Percentiles rank a stretch among this genome's conserved stretches.
Evolutionary conservation across 2,113 vertebrate genomes (phyloP).

Genomic region (Leptobrachium leishanense): DNA sequence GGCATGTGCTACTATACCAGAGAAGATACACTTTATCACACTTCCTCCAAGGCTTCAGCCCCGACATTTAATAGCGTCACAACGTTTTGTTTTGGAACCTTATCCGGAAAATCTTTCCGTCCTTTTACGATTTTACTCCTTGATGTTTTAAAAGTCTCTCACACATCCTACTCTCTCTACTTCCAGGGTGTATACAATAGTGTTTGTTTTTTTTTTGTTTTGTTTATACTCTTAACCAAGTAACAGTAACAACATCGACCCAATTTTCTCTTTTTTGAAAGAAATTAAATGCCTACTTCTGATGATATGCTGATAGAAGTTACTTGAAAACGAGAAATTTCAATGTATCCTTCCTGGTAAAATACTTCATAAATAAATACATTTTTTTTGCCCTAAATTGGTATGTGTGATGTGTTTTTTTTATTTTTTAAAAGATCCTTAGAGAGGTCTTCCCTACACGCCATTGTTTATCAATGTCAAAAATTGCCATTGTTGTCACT

Average conservation of each 20-base stretch:
- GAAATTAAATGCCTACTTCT: too few relatives aligned
- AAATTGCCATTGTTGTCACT: too few relatives aligned
- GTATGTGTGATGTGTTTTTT: not conserved
- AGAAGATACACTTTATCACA: slow-evolving; percentile 46
- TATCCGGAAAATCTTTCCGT: slow-evolving; percentile 46
- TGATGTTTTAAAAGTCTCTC: slow-evolving; percentile 38
- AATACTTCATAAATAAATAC: too few relatives aligned
- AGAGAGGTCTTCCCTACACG: too few relatives aligned
- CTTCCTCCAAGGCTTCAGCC: slow-evolving; percentile 40
- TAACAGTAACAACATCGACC: not conserved
- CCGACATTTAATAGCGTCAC: slow-evolving; percentile 38
- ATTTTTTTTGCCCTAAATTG: not conserved
- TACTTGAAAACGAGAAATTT: too few relatives aligned
- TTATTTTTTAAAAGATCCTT: not conserved
- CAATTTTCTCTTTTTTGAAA: not conserved
- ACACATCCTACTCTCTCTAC: slow-evolving; percentile 36
- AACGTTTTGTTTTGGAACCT: slow-evolving; percentile 43
- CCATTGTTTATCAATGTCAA: too few relatives aligned
- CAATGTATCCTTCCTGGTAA: too few relatives aligned
- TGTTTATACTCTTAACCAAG: not conserved
- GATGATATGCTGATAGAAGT: too few relatives aligned
- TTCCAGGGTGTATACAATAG: slow-evolving; percentile 34
- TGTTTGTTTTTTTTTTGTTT: slow-evolving; percentile 12
- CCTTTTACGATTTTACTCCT: slow-evolving; percentile 28
- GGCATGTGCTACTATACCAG: slow-evolving; percentile 38